Evolutionary conservation across 2,113 vertebrate species (phyloP).

Genomic region (Chloropsis hardwickii): DNA sequence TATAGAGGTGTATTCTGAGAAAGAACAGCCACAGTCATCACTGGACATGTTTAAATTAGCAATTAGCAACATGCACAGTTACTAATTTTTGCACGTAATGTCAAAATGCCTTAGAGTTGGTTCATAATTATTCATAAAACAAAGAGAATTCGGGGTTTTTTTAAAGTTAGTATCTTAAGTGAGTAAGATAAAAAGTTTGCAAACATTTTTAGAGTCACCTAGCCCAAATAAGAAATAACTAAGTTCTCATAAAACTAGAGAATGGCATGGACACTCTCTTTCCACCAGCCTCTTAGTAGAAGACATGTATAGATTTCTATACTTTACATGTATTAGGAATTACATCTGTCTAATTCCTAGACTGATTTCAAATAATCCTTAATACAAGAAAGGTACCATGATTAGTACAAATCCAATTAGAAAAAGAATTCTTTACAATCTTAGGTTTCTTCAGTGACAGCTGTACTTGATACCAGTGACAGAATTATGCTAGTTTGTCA

Average conservation of each 20-base stretch:
- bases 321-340: not conserved
- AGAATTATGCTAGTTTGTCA: not conserved
- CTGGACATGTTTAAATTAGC: not conserved
- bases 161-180: not conserved
- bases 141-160: not conserved
- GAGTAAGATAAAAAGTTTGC: not conserved
- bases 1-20: not conserved
- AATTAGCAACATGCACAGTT: not conserved
- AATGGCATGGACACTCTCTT: not conserved
- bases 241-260: not conserved
- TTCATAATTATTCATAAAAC: not conserved
- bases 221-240: not conserved
- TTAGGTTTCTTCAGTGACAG: not conserved
- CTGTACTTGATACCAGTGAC: not conserved
- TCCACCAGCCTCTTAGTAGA: not conserved
- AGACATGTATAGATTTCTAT: not conserved
- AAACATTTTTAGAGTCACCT: not conserved
- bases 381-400: not conserved
- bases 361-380: not conserved
- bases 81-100: not conserved
- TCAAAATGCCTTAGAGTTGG: not conserved
- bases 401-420: not conserved
- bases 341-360: not conserved
- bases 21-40: not conserved
- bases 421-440: not conserved